Percentiles rank a stretch among this genome's conserved stretches.
Evolutionary conservation across 2,113 vertebrate species (phyloP).

Genomic region (Lucifuga dentata): DNA sequence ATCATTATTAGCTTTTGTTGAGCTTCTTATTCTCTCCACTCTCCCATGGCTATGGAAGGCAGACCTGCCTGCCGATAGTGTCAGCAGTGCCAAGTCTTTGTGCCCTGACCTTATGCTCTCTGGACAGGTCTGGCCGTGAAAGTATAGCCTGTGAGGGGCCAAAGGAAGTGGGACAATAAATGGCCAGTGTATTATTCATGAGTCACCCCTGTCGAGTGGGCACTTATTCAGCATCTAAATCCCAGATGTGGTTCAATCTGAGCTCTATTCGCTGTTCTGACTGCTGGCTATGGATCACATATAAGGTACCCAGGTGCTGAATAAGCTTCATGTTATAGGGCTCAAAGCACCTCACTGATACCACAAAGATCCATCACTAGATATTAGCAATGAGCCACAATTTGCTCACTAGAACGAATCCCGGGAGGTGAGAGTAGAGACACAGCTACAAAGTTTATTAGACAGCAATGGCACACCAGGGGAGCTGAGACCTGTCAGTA

Average conservation of each 20-base stretch:
- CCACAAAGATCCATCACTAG: conserved; percentile 80
- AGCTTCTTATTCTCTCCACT: conserved; percentile 15
- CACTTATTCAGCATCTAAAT: conserved; percentile 75
- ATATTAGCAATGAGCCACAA: conserved; percentile 56
- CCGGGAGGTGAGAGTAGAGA: conserved; percentile 22
- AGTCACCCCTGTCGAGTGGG: conserved; percentile 72
- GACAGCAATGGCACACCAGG: conserved; percentile 42
- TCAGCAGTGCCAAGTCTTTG: conserved; percentile 32
- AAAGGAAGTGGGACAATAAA: conserved; percentile 56
- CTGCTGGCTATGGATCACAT: conserved; percentile 84
- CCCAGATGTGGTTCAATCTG: conserved; percentile 83
- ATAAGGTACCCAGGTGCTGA: conserved; percentile 79
- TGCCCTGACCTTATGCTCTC: conserved; percentile 56
- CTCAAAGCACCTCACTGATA: conserved; percentile 77
- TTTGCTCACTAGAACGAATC: conserved; percentile 44
- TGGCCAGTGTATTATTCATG: conserved; percentile 76
- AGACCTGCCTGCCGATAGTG: conserved; percentile 18
- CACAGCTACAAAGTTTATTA: conserved; percentile 50
- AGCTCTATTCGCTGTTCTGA: conserved; percentile 78
- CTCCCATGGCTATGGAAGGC: conserved; percentile 11
- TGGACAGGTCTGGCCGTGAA: conserved; percentile 56
- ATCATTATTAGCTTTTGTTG: not conserved
- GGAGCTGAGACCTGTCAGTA: conserved; percentile 39
- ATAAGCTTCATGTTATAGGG: conserved; percentile 81
- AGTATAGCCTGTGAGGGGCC: conserved; percentile 40